These are phyloP conservation scores for Lepidothrix coronata DNA, from an alignment of 2,113 vertebrate genomes.

Conservation along the genomic window DNA sequence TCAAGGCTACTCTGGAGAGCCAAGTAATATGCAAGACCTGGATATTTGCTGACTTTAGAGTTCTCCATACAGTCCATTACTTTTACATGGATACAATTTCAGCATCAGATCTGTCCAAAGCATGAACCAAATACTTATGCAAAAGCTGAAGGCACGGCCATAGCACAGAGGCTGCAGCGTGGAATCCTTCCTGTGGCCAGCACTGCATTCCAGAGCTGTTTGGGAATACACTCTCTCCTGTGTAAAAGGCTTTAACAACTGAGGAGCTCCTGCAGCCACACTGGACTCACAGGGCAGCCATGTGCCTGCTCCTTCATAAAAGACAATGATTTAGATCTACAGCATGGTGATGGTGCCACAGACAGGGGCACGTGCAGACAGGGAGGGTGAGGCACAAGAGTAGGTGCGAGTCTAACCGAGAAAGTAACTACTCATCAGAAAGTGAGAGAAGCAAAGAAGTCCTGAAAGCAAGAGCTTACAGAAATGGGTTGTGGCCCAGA, in stretches of 20 bases:
- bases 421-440: background rate
- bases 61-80: background rate
- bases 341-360: background rate
- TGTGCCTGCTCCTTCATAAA: background rate
- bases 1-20: background rate
- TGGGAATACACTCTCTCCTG: background rate
- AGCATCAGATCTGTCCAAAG: background rate
- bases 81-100: background rate
- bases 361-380: background rate
- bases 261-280: background rate
- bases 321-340: background rate
- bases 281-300: background rate
- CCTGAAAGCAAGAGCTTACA: constrained; percentile 37
- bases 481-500: constrained; percentile 26
- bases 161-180: background rate
- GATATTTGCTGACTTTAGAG: background rate
- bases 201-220: background rate
- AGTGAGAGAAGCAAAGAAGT: constrained; percentile 20
- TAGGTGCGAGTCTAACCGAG: background rate
- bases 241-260: background rate
- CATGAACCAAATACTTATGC: background rate
- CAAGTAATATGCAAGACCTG: background rate
- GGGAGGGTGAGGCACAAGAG: background rate
- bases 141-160: background rate
- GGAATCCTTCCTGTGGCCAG: background rate